Conservation (phyloP, 2,888 invertebrate genomes). For the Alloplasta piceator region DNA sequence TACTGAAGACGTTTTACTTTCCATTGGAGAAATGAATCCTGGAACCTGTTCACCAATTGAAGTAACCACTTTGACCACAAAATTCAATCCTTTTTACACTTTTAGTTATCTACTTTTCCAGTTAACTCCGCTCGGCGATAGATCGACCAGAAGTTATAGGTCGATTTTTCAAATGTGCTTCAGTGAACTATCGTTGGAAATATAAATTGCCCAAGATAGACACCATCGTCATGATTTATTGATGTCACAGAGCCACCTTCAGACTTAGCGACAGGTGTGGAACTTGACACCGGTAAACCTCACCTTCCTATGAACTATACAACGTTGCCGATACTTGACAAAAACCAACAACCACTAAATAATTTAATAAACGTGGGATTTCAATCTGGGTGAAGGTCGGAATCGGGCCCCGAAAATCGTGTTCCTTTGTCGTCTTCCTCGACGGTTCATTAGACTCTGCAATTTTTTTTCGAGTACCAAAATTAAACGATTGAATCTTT, state of each 20-base stretch:
- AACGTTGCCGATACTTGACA: constrained; percentile 1
- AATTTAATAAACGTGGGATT: background rate
- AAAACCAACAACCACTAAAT: constrained; percentile 44
- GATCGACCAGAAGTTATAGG: constrained; percentile 30
- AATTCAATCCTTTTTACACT: no score
- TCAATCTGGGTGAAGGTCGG: constrained; percentile 27
- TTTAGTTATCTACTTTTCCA: background rate
- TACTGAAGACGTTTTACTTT: no score
- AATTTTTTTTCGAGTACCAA: no score
- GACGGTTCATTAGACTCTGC: no score
- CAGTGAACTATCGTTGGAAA: no score
- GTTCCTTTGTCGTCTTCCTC: background rate
- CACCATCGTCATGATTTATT: constrained; percentile 36
- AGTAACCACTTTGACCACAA: no score
- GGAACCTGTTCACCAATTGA: no score
- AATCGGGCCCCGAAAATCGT: background rate
- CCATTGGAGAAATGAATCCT: no score
- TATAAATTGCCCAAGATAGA: background rate
- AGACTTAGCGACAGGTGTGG: constrained; percentile 34
- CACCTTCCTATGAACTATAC: constrained; percentile 12
- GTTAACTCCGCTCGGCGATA: background rate
- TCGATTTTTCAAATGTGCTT: constrained; percentile 24
- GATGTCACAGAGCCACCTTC: constrained; percentile 31
- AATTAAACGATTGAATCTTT: no score
- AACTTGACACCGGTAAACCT: constrained; percentile 57